Percentiles rank a stretch among this genome's conserved stretches.
Conservation (phyloP, 2,888 invertebrate species). For the Lymantria dispar region DNA sequence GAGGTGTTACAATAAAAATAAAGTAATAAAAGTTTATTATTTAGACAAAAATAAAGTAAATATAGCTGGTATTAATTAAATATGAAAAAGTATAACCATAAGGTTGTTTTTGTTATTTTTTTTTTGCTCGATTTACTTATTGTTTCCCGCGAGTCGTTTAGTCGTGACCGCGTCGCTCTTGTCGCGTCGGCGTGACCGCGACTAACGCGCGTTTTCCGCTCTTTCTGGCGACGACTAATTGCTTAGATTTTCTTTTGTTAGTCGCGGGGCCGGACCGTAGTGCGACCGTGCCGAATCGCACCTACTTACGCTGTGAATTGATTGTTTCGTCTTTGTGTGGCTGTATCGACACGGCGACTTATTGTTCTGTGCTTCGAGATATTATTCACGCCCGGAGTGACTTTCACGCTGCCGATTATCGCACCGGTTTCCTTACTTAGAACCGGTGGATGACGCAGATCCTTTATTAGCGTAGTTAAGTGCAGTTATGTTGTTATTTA, state of each 20-base stretch:
- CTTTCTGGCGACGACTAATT: conserved; percentile 82
- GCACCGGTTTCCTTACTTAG: conserved; percentile 69
- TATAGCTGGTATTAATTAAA: background rate
- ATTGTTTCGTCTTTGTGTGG: conserved; percentile 80
- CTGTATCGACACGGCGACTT: conserved; percentile 78
- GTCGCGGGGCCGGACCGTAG: conserved; percentile 75
- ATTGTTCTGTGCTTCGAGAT: conserved; percentile 71
- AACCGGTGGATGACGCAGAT: conserved; percentile 32
- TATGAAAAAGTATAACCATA: background rate
- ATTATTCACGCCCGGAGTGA: conserved; percentile 75
- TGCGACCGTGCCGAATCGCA: conserved; percentile 76
- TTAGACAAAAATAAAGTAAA: background rate
- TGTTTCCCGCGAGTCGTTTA: conserved; percentile 33
- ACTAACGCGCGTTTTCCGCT: conserved; percentile 81
- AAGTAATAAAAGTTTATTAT: background rate
- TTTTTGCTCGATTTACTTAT: conserved; percentile 18
- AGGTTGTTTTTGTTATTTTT: conserved; percentile 29
- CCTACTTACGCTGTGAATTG: conserved; percentile 81
- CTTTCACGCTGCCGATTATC: conserved; percentile 73
- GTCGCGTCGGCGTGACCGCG: conserved; percentile 71
- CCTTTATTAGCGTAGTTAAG: conserved; percentile 13
- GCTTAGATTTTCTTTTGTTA: conserved; percentile 82
- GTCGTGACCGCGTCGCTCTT: conserved; percentile 59
- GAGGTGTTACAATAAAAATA: too few species aligned
- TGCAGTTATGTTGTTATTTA: too few species aligned